Evolutionary conservation across 2,797 vertebrate genomes (phyloP), one percentile per base, ranked within the genome.

Genomic region (Anguilla anguilla): DNA sequence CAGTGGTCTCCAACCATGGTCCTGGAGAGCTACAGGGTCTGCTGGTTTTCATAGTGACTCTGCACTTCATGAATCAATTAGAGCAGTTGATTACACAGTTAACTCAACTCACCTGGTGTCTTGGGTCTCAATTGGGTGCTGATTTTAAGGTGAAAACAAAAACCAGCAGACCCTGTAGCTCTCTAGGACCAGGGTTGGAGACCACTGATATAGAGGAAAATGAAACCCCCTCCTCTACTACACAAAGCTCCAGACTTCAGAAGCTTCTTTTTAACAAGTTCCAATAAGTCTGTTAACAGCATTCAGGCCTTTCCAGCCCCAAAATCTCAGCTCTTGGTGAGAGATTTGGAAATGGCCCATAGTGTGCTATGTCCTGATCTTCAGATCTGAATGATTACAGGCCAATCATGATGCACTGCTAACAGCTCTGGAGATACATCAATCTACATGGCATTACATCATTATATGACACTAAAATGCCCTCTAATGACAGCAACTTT

Each of bases 361-460:
- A 55, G 61, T 83, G 46, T 28, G 84, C 81, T 49, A 46, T 67
- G 59, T 43, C 64, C 82, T 61, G 64, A 87, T 87, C 46, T 83
- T 83, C 31, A 28, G 10, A 51, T 69, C 59, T 46, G 43, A 46
- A 46, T 46, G 43, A 46, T 46, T 46, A 46, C 43, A 46, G 43
- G 5, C 43, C 43, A 46, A 46, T 61, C 35, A 55, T 35, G 57
- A 31, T 53, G n/a, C 61, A 67, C 15, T 88, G 55, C 59, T 83
- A 83, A 53, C 35, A 39, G 25, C 59, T 35, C 31, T 39, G 39
- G 15, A 55, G 49, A 74, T 85, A 85, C 57, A 69, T 53, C 83
- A 46, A 85, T 46, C 53, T 46, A 46, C 69, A 85, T 77, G 83
- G 74, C 51, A 88, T 88, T 35, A 77, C 64, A 72, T 84, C 49